Conservation (phyloP, 2,113 vertebrate genomes). For the Colossoma macropomum region DNA sequence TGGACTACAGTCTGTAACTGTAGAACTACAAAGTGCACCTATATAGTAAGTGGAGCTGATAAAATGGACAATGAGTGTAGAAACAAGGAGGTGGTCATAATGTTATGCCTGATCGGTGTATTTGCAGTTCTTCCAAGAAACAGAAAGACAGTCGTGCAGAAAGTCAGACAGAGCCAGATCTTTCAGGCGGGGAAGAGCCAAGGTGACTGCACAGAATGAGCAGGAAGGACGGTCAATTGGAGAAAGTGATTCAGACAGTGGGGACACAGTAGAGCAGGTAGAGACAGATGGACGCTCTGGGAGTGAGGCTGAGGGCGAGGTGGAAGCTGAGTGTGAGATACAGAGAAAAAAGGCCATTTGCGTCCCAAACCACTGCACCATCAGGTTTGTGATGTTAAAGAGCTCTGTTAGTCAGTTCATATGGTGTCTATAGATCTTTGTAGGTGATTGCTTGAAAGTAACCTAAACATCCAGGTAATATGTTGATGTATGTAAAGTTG, state of each 20-base stretch:
- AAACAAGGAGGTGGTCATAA: too few species aligned
- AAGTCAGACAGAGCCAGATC: not conserved
- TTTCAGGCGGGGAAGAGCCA: not conserved
- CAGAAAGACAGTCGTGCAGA: not conserved
- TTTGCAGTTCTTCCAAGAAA: not conserved
- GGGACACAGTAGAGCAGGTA: too few species aligned
- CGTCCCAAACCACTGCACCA: not conserved
- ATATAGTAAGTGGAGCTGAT: too few species aligned
- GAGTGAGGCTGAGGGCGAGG: not conserved
- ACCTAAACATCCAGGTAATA: not conserved
- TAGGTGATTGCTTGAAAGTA: constrained; percentile 6
- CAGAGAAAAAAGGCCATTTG: not conserved
- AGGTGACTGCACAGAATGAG: not conserved
- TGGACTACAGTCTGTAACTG: too few species aligned
- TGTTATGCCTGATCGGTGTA: too few species aligned
- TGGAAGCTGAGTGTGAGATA: not conserved
- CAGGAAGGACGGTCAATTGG: not conserved
- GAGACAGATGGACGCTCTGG: too few species aligned
- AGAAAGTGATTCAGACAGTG: not conserved
- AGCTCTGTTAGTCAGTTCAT: constrained; percentile 1
- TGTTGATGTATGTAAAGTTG: not conserved
- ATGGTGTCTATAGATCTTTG: not conserved
- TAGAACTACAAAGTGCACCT: too few species aligned
- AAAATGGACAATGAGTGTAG: too few species aligned
- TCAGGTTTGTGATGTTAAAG: not conserved